Conservation (phyloP, 2,113 vertebrate species). For the Hemibagrus wyckioides region DNA sequence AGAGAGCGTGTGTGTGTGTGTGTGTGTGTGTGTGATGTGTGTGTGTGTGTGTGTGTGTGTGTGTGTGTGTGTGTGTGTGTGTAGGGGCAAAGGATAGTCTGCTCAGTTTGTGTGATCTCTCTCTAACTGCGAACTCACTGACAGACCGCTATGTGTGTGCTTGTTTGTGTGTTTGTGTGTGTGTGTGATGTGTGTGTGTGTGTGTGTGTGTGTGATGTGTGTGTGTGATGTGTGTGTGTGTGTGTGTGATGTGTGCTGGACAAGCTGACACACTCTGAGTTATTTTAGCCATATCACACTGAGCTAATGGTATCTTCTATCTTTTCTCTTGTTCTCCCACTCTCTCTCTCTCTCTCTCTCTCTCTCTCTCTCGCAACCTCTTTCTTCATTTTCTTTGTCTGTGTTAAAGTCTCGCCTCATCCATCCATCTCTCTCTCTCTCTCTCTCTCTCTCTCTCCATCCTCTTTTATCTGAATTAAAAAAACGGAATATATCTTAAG, state of each 20-base stretch:
- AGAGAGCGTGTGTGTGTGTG: neutral
- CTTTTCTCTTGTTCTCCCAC: neutral
- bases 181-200: neutral
- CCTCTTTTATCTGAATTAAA: neutral
- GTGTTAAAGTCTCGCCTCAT: neutral
- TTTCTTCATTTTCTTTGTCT: neutral
- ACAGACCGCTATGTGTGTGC: neutral
- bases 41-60: too few species aligned
- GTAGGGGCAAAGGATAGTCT: neutral
- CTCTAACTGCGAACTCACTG: neutral
- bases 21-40: neutral
- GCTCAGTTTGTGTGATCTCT: neutral
- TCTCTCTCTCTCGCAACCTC: neutral
- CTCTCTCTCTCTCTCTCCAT: neutral
- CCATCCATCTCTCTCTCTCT: neutral
- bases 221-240: too few species aligned
- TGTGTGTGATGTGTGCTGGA: neutral
- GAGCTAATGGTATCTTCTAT: conserved; percentile 12
- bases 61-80: too few species aligned
- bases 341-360: neutral
- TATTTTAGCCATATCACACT: neutral
- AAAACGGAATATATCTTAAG: neutral
- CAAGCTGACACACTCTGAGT: neutral
- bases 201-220: neutral
- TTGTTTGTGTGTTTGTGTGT: neutral